Percentiles rank a stretch among this genome's conserved stretches.
Evolutionary conservation across 64 coral and sea anemone genomes (phyloP).

Genomic region (Orbicella faveolata): DNA sequence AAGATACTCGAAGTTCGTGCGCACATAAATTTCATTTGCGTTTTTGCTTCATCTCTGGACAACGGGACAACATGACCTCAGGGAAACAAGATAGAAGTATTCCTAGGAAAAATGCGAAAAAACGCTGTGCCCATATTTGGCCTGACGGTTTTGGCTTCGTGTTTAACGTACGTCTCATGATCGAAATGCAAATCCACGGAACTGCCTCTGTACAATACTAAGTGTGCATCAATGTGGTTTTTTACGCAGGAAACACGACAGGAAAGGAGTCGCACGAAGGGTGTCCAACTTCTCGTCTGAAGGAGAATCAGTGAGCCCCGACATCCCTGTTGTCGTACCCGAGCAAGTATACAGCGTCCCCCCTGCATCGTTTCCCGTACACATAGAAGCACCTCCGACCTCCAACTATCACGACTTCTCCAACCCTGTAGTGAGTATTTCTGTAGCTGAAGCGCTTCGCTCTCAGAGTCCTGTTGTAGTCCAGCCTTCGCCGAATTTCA

Average conservation of each 20-base stretch:
- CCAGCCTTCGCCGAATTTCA: conserved; percentile 10
- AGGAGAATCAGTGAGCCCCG: conserved; percentile 49
- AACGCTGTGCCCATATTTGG: too few relatives aligned
- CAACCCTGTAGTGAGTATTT: conserved; percentile 31
- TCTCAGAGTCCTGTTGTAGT: conserved; percentile 37
- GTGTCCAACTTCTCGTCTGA: conserved; percentile 48
- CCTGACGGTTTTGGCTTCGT: too few relatives aligned
- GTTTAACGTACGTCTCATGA: too few relatives aligned
- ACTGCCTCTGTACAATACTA: too few relatives aligned
- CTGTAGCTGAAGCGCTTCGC: conserved; percentile 11
- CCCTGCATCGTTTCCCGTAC: neutral
- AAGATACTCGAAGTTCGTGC: too few relatives aligned
- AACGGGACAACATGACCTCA: too few relatives aligned
- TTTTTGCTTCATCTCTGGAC: too few relatives aligned
- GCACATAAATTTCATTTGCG: too few relatives aligned
- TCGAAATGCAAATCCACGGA: too few relatives aligned
- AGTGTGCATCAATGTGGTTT: neutral
- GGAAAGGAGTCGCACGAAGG: conserved; percentile 70
- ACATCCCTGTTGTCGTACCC: conserved; percentile 46
- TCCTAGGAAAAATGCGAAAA: too few relatives aligned
- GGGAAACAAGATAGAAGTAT: too few relatives aligned
- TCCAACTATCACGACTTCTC: conserved; percentile 37
- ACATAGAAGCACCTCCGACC: conserved; percentile 18
- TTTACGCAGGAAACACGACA: conserved; percentile 67
- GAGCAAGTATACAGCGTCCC: conserved; percentile 20